Base-by-base conservation (phyloP, 2,888 invertebrate species). In the Agrotis puta region DNA sequence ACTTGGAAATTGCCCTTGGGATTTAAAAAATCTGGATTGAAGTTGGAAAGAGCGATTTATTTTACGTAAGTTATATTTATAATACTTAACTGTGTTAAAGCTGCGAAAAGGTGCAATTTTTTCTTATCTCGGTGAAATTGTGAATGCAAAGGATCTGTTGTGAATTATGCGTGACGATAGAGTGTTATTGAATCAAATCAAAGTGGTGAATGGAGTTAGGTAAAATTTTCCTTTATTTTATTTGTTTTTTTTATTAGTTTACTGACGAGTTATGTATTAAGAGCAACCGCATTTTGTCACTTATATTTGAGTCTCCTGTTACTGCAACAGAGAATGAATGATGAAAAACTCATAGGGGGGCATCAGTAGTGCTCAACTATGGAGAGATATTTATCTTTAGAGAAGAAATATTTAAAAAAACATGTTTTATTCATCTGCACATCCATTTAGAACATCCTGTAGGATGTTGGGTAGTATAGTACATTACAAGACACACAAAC, bases 11-110 rank as follows among this genome's bases (percentile, higher is more conserved):
- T 58, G 47, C 80, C 67, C 59, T 67, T 70, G 77, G 74, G 83
- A 74, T 64, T 66, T 7, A 43, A 57, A 78, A 64, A 82, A 73
- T 64, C 54, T 64, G 62, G 64, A 79, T 82, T 59, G 54, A 74
- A 70, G 64, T 78, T 81, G 62, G 53, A 65, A 62, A 63, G 43
- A 82, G 22, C 63, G 68, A 85, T 80, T 78, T 83, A 70, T 83
- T 84, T 66, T 75, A 57, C 50, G 61, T 43, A 71, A 61, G 56
- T 63, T 70, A n/a, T 70, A n/a, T n/a, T n/a, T n/a, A 16, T 33
- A 50, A 22, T 39, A 50, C 47, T 14, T 39, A 45, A 63, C 48
- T 48, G 43, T 68, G 47, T 66, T 24, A 24, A 33, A 65, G 33
- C 33, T 57, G 18, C n/a, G 24, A 62, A 61, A 51, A 74, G 45